Evolutionary conservation across 2,113 vertebrate genomes (phyloP), one percentile per base, ranked within the genome.

Genomic region (Hirundichthys speculiger): DNA sequence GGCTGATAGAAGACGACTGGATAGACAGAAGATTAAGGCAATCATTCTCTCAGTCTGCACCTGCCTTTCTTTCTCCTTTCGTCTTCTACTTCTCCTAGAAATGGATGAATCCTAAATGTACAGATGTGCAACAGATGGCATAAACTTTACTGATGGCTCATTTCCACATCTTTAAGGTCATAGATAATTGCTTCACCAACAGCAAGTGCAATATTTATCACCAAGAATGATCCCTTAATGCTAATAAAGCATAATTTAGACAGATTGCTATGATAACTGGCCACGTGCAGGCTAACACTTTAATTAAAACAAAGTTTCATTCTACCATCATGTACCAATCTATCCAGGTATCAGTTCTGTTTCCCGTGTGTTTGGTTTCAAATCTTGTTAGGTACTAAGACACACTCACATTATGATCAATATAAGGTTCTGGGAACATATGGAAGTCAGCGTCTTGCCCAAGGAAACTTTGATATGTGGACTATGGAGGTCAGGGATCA

Each of bases 101-200:
- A 61, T 48, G 30, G 42, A 82, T 58, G 16, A 54, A 68, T 81
- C 65, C 60, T 34, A 55, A 52, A 60, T 67, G 56, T 77, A 57
- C 86, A 91, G 89, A 85, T 85, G 83, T 75, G 78, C 79, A 84
- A 80, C 86, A 90, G 84, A 90, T 92, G 85, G 88, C 79, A 66
- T 80, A 73, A 72, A 64, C 72, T 87, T 87, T 62, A 78, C 66
- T 39, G 61, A 84, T 69, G 85, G 80, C 72, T 69, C 69, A 73
- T 85, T 84, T 81, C 77, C 77, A 79, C 68, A 66, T 84, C 67
- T 84, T 83, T 90, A 77, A 87, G 87, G 86, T 90, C 85, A 80
- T 39, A 74, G 58, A 66, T 62, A 75, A 64, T 50, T 11, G 47
- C 52, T 69, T 73, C 45, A 76, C 40, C 56, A 79, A 82, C 62